These are phyloP conservation scores for Tachysurus vachellii DNA, from an alignment of 2,113 vertebrate species.

Conservation along the genomic window DNA sequence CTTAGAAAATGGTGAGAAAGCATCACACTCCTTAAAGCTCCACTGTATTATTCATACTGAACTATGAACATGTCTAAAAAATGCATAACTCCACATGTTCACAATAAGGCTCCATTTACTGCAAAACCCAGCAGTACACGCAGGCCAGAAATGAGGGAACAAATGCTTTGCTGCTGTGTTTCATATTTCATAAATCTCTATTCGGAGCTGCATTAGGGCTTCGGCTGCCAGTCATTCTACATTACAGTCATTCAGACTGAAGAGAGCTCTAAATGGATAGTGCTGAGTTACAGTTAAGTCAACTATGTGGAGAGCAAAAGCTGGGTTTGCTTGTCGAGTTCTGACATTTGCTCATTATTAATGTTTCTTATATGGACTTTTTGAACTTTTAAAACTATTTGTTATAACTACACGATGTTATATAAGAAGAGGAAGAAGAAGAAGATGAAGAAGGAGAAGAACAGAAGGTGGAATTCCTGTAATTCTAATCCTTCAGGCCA, in stretches of 20 bases:
- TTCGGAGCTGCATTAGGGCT: slow-evolving; percentile 61
- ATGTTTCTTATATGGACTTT: slow-evolving; percentile 8
- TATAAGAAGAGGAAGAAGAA: not conserved
- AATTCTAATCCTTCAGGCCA: no score
- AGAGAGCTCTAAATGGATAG: slow-evolving; percentile 29
- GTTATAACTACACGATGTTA: not conserved
- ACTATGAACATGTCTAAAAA: slow-evolving; percentile 65
- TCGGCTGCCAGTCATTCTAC: slow-evolving; percentile 59
- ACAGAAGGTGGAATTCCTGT: no score
- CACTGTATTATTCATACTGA: slow-evolving; percentile 72
- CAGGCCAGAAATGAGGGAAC: slow-evolving; percentile 63
- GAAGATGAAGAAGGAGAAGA: not conserved
- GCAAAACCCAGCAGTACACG: slow-evolving; percentile 53
- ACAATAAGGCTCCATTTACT: slow-evolving; percentile 72
- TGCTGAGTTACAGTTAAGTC: slow-evolving; percentile 30
- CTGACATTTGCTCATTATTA: slow-evolving; percentile 29
- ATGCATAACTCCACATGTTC: slow-evolving; percentile 75
- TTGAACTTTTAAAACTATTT: not conserved
- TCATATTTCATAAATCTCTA: slow-evolving; percentile 74
- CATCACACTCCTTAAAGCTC: slow-evolving; percentile 55
- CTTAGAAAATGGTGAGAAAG: slow-evolving; percentile 49
- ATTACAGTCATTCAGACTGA: slow-evolving; percentile 61
- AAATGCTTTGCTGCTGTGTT: slow-evolving; percentile 63
- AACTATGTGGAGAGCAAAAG: not conserved
- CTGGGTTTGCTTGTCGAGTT: not conserved